These are phyloP conservation scores for Apostichopus japonicus DNA, from an alignment of 35 echinoderm and acorn worm genomes.

Conservation along the genomic window DNA sequence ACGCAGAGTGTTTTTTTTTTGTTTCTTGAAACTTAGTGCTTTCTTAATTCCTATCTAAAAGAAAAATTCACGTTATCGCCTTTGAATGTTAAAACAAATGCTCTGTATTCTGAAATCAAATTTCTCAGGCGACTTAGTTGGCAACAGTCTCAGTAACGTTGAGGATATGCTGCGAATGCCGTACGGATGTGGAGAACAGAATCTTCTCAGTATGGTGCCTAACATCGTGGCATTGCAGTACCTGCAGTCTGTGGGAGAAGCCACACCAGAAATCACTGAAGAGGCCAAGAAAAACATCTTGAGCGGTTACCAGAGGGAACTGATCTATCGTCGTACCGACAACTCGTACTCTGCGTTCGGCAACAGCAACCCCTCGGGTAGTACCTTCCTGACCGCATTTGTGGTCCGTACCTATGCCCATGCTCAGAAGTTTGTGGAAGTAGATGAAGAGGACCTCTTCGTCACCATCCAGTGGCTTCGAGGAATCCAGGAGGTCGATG, in stretches of 20 bases:
- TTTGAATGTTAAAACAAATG: too few species aligned
- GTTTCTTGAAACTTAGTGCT: too few species aligned
- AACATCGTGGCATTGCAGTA: conserved; percentile 86
- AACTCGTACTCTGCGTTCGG: conserved; percentile 91
- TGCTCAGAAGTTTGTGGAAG: conserved; percentile 38
- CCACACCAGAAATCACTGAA: neutral
- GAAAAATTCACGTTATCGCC: too few species aligned
- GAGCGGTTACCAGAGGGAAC: conserved; percentile 86
- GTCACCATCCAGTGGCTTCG: conserved; percentile 65
- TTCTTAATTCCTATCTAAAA: too few species aligned
- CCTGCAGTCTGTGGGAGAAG: conserved; percentile 54
- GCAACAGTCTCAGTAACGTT: conserved; percentile 67
- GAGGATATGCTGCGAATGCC: conserved; percentile 76
- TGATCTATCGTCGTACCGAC: conserved; percentile 82
- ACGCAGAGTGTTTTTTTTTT: too few species aligned
- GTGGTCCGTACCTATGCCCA: conserved; percentile 64
- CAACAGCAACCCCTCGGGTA: conserved; percentile 49
- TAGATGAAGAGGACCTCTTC: conserved; percentile 53
- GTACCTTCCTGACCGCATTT: conserved; percentile 46
- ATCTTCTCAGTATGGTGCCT: conserved; percentile 79
- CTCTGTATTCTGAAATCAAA: neutral
- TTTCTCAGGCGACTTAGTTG: conserved; percentile 79
- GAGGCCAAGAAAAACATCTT: conserved; percentile 62
- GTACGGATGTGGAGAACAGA: conserved; percentile 91
- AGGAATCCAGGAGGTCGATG: conserved; percentile 37